Percentiles rank a stretch among this genome's conserved stretches.
These are phyloP conservation scores for Tyria jacobaeae DNA, from an alignment of 2,888 invertebrate species.

Conservation along the genomic window DNA sequence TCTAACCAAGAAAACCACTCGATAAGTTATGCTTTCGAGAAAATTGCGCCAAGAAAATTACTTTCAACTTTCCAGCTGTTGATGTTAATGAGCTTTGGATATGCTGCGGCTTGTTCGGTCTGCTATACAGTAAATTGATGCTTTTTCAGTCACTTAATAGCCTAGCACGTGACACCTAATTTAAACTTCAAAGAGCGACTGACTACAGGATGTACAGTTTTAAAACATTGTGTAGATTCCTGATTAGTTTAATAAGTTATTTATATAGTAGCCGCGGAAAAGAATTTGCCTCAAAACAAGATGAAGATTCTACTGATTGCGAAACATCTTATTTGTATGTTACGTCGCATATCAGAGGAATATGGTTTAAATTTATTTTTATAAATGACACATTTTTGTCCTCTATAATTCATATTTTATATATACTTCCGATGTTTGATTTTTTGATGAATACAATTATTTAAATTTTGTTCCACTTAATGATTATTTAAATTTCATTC, in stretches of 20 bases:
- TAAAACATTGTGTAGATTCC: too few relatives aligned
- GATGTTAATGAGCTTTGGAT: slow-evolving; percentile 50
- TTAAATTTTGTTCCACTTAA: neutral
- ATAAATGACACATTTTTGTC: neutral
- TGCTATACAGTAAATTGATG: slow-evolving; percentile 14
- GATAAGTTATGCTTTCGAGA: slow-evolving; percentile 45
- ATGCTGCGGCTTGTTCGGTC: slow-evolving; percentile 24
- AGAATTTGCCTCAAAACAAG: neutral
- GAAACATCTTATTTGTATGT: too few relatives aligned
- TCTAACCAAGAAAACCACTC: slow-evolving; percentile 18
- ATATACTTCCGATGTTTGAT: too few relatives aligned
- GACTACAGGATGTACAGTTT: too few relatives aligned
- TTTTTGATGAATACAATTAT: neutral
- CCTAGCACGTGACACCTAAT: neutral
- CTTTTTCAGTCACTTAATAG: neutral
- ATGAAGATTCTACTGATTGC: neutral
- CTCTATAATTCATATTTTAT: neutral
- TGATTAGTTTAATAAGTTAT: too few relatives aligned
- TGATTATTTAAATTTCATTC: neutral
- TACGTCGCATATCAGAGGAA: neutral
- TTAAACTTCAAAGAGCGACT: neutral
- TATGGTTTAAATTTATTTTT: neutral
- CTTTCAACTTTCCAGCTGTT: slow-evolving; percentile 63
- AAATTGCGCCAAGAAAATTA: slow-evolving; percentile 52
- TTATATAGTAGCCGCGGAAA: too few relatives aligned